These are phyloP conservation scores for Aeoliscus strigatus DNA, from an alignment of 2,797 vertebrate genomes.

Conservation along the genomic window DNA sequence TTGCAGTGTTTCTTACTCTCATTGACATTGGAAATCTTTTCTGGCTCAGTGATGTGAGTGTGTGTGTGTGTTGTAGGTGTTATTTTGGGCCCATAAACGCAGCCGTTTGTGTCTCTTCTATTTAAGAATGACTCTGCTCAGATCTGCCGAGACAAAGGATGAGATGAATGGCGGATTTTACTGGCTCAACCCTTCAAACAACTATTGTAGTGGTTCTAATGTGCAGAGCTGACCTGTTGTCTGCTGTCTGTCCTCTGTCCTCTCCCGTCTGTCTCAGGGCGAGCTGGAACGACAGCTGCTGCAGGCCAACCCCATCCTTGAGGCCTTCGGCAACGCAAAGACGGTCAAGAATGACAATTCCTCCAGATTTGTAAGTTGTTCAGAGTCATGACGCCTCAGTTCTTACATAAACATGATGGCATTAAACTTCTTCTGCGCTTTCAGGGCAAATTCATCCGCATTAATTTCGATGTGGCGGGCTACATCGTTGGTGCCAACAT, in stretches of 20 bases:
- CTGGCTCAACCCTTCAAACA: not conserved
- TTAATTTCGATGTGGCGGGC: constrained; percentile 82
- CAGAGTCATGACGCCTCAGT: no score
- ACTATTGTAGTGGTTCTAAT: no score
- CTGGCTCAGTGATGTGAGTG: constrained; percentile 11
- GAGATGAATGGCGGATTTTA: constrained; percentile 3
- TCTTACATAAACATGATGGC: no score
- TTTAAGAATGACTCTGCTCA: constrained; percentile 31
- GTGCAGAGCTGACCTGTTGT: no score
- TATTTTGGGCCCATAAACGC: constrained; percentile 40
- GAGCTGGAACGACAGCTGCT: constrained; percentile 96
- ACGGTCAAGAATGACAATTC: constrained; percentile 99
- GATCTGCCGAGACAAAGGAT: constrained; percentile 12
- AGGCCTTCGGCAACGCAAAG: constrained; percentile 97
- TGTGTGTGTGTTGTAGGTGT: constrained; percentile 11
- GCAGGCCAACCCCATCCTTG: constrained; percentile 97
- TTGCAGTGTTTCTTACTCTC: no score
- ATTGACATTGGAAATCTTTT: constrained; percentile 49
- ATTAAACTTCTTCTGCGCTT: no score
- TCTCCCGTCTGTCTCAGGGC: constrained; percentile 82
- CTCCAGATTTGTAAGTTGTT: constrained; percentile 97
- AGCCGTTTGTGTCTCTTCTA: constrained; percentile 33
- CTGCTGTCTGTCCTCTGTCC: no score
- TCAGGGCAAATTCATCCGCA: constrained; percentile 78
- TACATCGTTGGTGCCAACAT: constrained; percentile 96